Base-by-base conservation (phyloP, 2,113 vertebrate genomes). In the Psophia crepitans region DNA sequence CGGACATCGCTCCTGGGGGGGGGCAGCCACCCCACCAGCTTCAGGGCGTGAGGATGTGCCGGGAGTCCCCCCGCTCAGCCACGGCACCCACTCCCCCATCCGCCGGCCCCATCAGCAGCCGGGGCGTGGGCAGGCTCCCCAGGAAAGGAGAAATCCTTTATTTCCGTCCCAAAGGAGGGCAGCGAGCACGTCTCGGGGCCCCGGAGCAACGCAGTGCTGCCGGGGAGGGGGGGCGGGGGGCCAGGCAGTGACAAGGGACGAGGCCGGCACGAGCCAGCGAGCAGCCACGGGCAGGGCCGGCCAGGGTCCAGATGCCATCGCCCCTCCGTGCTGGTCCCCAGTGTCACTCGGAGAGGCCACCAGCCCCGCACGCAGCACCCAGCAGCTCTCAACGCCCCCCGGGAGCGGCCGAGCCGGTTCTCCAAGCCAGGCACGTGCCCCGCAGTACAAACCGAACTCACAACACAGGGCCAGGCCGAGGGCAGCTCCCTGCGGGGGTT, bases 41-140 rank as follows among this genome's bases (percentile, higher is more conserved):
- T 27, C 6, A 28, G 1, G 3, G 12, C 32, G 33, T 1, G 0
- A 20, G 27, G 27, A 37, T 2, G 4, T 0, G 1, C 3, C 6
- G 32, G 12, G 28, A n/a, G 12, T 12, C 6, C 15, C n/a, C 20
- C 41, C 30, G 61, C n/a, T 58, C 83, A 53, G 33, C 66, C 37
- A 39, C 9, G 17, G 32, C 27, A 4, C 23, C 20, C 5, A 1
- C 8, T 17, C 44, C 46, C 43, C 53, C 44, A 14, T 17, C 27
- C 14, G 5, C 24, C 2, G 6, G 13, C 14, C 43, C 24, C 8
- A 39, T 5, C 19, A 3, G 3, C 53, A 86, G 63, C 30, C 61
- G 58, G 81, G 69, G 43, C 0, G 1, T 5, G 26, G 71, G 4
- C 27, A 76, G 35, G 27, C 39, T 69, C 37, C 32, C 5, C 0